These are phyloP conservation scores for Anguilla rostrata DNA, from an alignment of 2,113 vertebrate species.

Conservation along the genomic window DNA sequence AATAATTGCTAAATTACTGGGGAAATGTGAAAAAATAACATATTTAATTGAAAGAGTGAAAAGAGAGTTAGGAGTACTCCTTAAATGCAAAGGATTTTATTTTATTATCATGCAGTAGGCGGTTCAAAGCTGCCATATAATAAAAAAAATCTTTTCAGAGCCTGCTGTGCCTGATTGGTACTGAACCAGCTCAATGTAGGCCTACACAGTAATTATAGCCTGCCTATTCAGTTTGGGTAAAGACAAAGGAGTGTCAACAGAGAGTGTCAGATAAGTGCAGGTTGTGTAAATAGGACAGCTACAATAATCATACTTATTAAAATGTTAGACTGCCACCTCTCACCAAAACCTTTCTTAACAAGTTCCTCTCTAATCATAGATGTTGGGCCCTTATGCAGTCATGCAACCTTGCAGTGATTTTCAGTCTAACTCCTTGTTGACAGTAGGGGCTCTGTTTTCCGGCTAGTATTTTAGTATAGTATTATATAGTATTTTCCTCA, in stretches of 20 bases:
- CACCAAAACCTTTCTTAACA: too few species aligned
- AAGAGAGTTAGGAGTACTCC: neutral
- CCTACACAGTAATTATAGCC: neutral
- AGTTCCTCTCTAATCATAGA: neutral
- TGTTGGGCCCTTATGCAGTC: too few species aligned
- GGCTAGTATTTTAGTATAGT: too few species aligned
- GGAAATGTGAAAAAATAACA: neutral
- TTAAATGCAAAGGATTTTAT: neutral
- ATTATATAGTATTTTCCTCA: too few species aligned
- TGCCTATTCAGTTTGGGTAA: neutral
- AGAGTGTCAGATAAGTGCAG: neutral
- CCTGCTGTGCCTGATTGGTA: neutral
- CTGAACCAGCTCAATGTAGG: neutral
- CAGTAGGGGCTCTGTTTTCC: too few species aligned
- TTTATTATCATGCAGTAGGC: neutral
- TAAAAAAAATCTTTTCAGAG: neutral
- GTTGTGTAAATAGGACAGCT: neutral
- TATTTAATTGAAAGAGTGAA: neutral
- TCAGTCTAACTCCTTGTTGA: too few species aligned
- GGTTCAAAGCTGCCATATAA: neutral
- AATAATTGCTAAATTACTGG: neutral
- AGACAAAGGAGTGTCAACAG: neutral
- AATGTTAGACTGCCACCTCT: neutral
- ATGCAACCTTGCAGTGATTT: too few species aligned
- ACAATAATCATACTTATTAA: neutral